These are phyloP conservation scores for Pygoscelis antarcticus DNA, from an alignment of 2,113 vertebrate genomes.

Conservation along the genomic window DNA sequence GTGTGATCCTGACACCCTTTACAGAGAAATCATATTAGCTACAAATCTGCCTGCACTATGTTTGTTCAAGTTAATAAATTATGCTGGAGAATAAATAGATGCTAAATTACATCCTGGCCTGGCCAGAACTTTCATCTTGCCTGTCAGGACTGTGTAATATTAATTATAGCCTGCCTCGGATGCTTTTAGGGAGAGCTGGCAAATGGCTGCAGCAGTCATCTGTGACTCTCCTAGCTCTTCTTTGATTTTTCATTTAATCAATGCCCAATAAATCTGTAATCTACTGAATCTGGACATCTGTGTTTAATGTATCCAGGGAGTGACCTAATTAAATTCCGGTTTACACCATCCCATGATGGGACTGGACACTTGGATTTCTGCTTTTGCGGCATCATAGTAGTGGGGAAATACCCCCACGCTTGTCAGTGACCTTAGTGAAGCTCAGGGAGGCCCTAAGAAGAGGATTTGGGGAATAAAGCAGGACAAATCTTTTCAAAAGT, in stretches of 20 bases:
- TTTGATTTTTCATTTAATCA: slow-evolving; percentile 30
- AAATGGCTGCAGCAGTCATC: slow-evolving; percentile 8
- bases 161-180: slow-evolving; percentile 2
- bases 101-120: slow-evolving; percentile 51
- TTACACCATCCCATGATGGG: not conserved
- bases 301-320: not conserved
- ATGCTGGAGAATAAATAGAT: slow-evolving; percentile 46
- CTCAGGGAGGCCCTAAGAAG: not conserved
- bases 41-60: not conserved
- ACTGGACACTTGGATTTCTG: not conserved
- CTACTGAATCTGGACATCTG: slow-evolving; percentile 27
- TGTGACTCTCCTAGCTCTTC: not conserved
- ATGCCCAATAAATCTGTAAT: slow-evolving; percentile 51
- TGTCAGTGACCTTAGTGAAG: not conserved
- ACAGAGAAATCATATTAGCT: slow-evolving; percentile 11
- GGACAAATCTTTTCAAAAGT: not conserved
- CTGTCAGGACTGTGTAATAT: slow-evolving; percentile 10
- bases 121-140: slow-evolving; percentile 42
- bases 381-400: not conserved
- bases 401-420: not conserved
- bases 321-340: slow-evolving; percentile 29
- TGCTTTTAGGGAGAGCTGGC: not conserved
- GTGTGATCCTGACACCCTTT: not conserved
- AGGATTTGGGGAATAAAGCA: not conserved
- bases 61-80: slow-evolving; percentile 55